These are phyloP conservation scores for Alectura lathami DNA, from an alignment of 2,113 vertebrate species.

Conservation along the genomic window DNA sequence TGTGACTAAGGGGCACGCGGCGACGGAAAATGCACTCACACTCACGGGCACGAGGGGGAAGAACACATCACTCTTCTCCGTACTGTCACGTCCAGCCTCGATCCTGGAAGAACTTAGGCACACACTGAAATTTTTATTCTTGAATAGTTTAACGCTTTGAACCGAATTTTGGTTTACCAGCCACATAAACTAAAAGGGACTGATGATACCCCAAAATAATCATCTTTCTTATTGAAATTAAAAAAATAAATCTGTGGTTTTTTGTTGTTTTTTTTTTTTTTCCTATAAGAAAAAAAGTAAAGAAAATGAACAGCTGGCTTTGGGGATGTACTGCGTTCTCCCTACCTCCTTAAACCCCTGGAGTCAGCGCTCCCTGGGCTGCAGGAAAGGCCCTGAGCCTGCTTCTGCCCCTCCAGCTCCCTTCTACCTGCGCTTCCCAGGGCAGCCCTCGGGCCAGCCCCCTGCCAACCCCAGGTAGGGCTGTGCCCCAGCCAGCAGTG, in stretches of 20 bases:
- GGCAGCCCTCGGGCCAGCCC: background rate
- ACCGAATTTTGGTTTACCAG: slow-evolving; percentile 12
- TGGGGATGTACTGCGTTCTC: background rate
- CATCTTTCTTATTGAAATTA: background rate
- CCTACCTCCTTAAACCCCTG: background rate
- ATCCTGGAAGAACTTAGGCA: slow-evolving; percentile 1
- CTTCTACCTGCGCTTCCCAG: background rate
- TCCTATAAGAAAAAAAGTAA: slow-evolving; percentile 63
- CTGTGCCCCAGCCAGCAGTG: background rate
- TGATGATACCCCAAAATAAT: background rate
- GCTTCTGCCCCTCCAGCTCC: background rate
- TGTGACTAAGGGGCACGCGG: background rate
- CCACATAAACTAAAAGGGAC: background rate
- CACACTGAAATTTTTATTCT: background rate
- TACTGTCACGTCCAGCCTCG: background rate
- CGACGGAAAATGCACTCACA: background rate
- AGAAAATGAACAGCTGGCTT: slow-evolving; percentile 18
- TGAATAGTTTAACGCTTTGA: background rate
- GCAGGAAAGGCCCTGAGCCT: background rate
- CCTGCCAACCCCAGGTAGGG: background rate
- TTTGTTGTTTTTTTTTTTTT: background rate
- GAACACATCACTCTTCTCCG: background rate
- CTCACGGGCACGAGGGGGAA: background rate
- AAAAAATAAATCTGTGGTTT: background rate
- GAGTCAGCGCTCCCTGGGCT: background rate